phyloP scores from a whole-genome alignment of 1,140 invertebrate species.

The Listronotus oregonensis region DNA sequence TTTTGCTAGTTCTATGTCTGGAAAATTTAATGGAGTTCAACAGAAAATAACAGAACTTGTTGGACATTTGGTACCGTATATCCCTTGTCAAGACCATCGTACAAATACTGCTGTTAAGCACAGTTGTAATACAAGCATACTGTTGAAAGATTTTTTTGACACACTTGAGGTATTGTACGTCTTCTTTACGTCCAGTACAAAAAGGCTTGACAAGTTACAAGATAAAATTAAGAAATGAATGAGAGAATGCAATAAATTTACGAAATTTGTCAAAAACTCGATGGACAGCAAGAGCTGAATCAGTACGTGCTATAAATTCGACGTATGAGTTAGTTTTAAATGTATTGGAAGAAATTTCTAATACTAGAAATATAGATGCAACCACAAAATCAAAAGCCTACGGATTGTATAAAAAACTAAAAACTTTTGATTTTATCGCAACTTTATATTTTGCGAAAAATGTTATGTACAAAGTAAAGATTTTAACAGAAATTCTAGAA shows the following conservation, averaged over 20 bases:
- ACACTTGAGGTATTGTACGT: not conserved
- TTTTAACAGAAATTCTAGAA: conserved; percentile 3
- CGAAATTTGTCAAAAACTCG: conserved; percentile 2
- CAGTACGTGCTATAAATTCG: not conserved
- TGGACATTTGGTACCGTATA: not conserved
- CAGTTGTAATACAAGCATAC: conserved; percentile 1
- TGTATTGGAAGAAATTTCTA: not conserved
- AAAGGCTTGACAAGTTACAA: too few relatives aligned
- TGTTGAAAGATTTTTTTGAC: not conserved
- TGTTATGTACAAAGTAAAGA: conserved; percentile 1
- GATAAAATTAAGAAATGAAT: not conserved
- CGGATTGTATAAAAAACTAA: not conserved
- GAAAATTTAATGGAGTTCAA: not conserved
- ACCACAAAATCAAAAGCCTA: not conserved
- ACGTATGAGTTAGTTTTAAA: not conserved
- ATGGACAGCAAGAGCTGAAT: conserved; percentile 8
- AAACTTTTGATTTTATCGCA: conserved; percentile 1
- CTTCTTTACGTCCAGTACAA: conserved; percentile 10
- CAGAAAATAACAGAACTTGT: conserved; percentile 1
- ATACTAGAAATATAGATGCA: not conserved
- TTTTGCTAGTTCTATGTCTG: not conserved
- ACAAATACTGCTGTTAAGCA: conserved; percentile 2
- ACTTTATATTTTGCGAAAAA: conserved; percentile 7
- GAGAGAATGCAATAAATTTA: not conserved
- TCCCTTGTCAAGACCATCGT: conserved; percentile 1